phyloP scores from a whole-genome alignment of 2,797 vertebrate genomes.

The Carcharodon carcharias region DNA sequence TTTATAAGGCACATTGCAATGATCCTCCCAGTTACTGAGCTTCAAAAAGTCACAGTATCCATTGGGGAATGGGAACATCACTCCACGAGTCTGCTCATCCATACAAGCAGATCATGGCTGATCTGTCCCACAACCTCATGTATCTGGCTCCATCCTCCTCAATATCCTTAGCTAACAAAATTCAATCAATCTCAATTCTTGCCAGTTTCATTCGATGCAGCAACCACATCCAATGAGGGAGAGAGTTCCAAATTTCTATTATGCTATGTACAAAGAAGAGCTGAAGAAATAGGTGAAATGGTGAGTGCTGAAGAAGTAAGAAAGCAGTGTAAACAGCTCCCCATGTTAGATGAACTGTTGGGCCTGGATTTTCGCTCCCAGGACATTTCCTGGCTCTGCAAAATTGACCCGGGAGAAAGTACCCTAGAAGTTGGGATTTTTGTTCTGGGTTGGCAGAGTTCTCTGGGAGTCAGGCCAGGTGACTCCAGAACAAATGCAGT shows the following conservation, averaged over 20 bases:
- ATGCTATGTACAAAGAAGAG: neutral
- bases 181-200: neutral
- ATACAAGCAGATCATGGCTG: neutral
- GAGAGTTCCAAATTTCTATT: neutral
- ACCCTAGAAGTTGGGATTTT: too few relatives aligned
- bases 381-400: too few relatives aligned
- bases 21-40: neutral
- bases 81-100: neutral
- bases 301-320: neutral
- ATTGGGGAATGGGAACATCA: neutral
- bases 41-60: neutral
- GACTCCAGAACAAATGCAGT: too few relatives aligned
- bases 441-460: too few relatives aligned
- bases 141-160: neutral
- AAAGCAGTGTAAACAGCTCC: neutral
- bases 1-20: neutral
- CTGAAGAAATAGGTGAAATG: neutral
- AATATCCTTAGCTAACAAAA: too few relatives aligned
- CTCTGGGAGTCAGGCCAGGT: too few relatives aligned
- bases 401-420: too few relatives aligned
- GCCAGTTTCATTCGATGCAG: neutral
- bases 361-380: too few relatives aligned
- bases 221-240: neutral
- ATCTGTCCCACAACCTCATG: neutral
- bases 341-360: neutral